Base-by-base conservation (phyloP, 2,888 invertebrate species). In the Atrina japonica region DNA sequence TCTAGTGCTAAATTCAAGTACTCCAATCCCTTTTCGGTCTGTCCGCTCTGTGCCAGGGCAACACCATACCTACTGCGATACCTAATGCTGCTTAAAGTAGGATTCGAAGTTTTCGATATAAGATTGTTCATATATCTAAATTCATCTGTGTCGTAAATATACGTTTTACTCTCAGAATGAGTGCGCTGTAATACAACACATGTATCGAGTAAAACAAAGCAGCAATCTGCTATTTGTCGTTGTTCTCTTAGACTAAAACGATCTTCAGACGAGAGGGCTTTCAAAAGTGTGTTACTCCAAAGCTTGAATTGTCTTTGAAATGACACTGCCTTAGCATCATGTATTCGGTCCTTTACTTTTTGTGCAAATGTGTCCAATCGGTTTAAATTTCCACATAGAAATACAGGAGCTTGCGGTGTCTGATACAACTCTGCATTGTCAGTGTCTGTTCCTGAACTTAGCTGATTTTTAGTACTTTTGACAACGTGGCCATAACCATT, bases 101-200 rank as follows among this genome's bases (percentile, higher is more conserved):
- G 67, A 35, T 67, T 52, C 23, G 60, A 53, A 29, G 67, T 67
- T 29, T 67, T 56, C 41, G 50, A 21, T 29, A 67, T 52, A 30
- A 67, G 27, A n/a, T 41, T n/a, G 29, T 67, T 41, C 67, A 67
- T 67, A 11, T 16, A 23, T 18, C 25, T 49, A 43, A 67, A 67
- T 21, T 56, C 60, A n/a, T 52, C 21, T n/a, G 25, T 60, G 16
- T 18, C 43, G 25, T 25, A 67, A 7, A 67, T 9, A 5, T 29
- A 43, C 21, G n/a, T 9, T 27, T 53, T 60, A 30, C 53, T 41
- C 7, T 27, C 43, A 30, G 21, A 41, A 21, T 67, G 67, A 3
- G 53, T 60, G 14, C 60, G 23, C 23, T 67, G 41, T 7, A 67
- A 5, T 3, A 67, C 67, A 43, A 56, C 41, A 29, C 52, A 43